Evolutionary conservation across 2,797 vertebrate genomes (phyloP), one percentile per base, ranked within the genome.

Genomic region (Hippoglossus hippoglossus): DNA sequence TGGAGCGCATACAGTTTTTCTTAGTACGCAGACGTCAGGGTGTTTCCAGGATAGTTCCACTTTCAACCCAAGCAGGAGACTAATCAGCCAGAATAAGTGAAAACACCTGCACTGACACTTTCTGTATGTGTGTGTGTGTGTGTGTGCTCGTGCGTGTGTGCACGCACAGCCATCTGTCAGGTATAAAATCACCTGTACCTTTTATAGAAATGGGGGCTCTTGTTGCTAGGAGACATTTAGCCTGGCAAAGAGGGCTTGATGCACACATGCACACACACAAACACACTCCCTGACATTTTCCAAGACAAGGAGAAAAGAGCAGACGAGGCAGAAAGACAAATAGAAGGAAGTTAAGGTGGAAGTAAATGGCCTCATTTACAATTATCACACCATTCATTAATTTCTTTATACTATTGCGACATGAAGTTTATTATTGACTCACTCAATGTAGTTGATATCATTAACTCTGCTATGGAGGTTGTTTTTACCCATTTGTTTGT

Each of bases 141-240:
- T 57, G 36, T 41, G 50, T 44, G 52, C 1, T 22, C 6, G 52
- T 22, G 52, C n/a, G 36, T 46, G 36, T 13, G 54, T 16, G 52
- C 54, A 47, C 0, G 52, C 54, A 47, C 0, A 57, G 13, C 84
- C 88, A 91, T 90, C 89, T 90, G 89, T 87, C 81, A 67, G 80
- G 78, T 87, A 72, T 60, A 89, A 84, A 70, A 70, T 86, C 81
- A 89, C 87, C 83, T 86, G 67, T 22, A 69, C 66, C 66, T 51
- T 70, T 77, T 52, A 67, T 63, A 84, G 85, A 84, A 85, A 81
- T 80, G 18, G n/a, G 52, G 58, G 59, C 84, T 52, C 51, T 63
- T 64, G 90, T 92, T 92, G 91, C 91, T 86, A 89, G 74, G 91
- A 64, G 81, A 90, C 64, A 68, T 79, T 72, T 64, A 83, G 73